phyloP scores from a whole-genome alignment of 2,888 invertebrate genomes.

The Acrobasis suavella region DNA sequence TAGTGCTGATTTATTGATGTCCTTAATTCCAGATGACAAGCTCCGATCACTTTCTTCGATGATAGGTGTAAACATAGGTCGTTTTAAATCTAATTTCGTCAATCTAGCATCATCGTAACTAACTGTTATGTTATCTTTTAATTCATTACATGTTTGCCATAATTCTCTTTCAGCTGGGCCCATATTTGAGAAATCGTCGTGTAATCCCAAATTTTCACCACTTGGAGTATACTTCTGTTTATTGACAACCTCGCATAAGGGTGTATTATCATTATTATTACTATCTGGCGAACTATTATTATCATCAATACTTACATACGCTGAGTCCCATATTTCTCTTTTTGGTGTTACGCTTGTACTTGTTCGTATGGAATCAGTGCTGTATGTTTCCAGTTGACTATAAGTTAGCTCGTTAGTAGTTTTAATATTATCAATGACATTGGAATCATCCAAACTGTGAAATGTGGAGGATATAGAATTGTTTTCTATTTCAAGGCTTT shows the following conservation, averaged over 20 bases:
- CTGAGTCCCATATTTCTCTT: conserved; percentile 79
- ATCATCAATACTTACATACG: conserved; percentile 80
- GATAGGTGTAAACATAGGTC: conserved; percentile 67
- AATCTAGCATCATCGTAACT: conserved; percentile 50
- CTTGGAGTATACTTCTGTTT: conserved; percentile 52
- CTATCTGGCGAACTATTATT: conserved; percentile 69
- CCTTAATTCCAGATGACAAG: conserved; percentile 55
- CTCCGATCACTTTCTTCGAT: conserved; percentile 72
- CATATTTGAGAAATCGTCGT: conserved; percentile 59
- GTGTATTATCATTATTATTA: conserved; percentile 62
- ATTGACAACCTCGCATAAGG: conserved; percentile 45
- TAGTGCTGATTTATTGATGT: conserved; percentile 40
- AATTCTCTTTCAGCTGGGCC: conserved; percentile 76
- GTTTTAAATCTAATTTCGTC: conserved; percentile 56
- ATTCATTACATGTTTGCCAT: conserved; percentile 63
- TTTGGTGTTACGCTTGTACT: conserved; percentile 54
- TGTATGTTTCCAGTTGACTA: conserved; percentile 43
- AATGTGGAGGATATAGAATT: conserved; percentile 49
- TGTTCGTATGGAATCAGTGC: conserved; percentile 39
- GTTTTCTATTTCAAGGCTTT: conserved; percentile 34
- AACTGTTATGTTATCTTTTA: conserved; percentile 46
- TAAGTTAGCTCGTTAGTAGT: conserved; percentile 46
- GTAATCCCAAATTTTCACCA: conserved; percentile 41
- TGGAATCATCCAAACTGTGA: conserved; percentile 63
- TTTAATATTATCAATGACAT: conserved; percentile 46